phyloP scores from a whole-genome alignment of 2,113 vertebrate genomes.

The Spea multiplicata region DNA sequence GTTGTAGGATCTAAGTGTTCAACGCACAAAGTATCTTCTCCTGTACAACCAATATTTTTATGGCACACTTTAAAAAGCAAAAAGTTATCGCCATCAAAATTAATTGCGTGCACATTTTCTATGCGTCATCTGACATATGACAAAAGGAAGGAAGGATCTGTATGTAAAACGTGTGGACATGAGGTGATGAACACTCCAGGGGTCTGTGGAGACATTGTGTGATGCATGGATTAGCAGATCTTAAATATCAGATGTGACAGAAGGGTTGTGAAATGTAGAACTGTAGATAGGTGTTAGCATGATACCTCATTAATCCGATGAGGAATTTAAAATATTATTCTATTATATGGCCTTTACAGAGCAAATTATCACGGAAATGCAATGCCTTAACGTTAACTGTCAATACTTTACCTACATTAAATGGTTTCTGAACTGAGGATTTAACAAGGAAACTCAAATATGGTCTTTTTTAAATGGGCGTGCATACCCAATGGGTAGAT shows the following conservation, averaged over 20 bases:
- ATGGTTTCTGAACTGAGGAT: too few species aligned
- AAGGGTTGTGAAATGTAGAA: not conserved
- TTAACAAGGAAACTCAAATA: too few species aligned
- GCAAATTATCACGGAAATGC: too few species aligned
- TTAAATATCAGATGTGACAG: conserved; percentile 1
- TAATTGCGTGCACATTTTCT: not conserved
- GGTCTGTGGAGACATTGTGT: not conserved
- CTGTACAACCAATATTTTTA: not conserved
- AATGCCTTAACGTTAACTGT: too few species aligned
- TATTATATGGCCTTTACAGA: too few species aligned
- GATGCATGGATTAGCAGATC: not conserved
- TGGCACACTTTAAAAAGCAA: not conserved
- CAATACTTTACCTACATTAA: too few species aligned
- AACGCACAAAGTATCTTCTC: not conserved
- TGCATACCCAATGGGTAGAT: too few species aligned
- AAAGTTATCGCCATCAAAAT: too few species aligned
- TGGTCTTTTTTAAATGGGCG: too few species aligned
- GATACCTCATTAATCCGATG: not conserved
- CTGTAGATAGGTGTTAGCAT: not conserved
- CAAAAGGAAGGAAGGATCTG: not conserved
- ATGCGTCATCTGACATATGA: not conserved
- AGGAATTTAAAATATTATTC: too few species aligned
- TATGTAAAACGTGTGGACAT: not conserved
- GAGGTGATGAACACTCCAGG: conserved; percentile 14
- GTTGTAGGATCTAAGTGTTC: too few species aligned